Evolutionary conservation across 2,113 vertebrate genomes (phyloP).

Genomic region (Sprattus sprattus): DNA sequence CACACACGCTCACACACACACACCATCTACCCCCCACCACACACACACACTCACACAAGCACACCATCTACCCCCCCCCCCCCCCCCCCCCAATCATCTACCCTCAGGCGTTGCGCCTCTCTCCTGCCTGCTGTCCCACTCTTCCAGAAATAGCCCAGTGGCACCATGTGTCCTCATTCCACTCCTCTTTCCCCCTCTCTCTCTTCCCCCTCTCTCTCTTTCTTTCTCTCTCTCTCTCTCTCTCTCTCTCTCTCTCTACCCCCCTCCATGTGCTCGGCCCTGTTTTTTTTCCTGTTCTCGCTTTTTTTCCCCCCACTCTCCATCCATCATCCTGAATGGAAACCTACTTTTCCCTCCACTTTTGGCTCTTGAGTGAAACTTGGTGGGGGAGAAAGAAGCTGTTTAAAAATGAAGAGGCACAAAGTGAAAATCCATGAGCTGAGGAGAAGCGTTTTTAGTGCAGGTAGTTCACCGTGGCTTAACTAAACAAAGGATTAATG

Average conservation of each 20-base stretch:
- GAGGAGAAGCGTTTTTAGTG: background rate
- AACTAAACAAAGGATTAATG: background rate
- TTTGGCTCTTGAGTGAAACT: background rate
- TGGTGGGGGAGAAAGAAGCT: background rate
- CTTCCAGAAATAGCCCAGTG: constrained; percentile 24
- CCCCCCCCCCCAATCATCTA: background rate
- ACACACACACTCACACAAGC: no score
- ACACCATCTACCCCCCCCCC: no score
- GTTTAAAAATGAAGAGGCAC: background rate
- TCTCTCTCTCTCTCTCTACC: background rate
- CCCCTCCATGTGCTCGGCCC: background rate
- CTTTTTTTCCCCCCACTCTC: background rate
- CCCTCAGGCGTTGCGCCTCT: background rate
- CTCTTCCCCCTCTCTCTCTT: no score
- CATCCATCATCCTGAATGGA: constrained; percentile 16
- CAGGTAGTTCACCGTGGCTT: background rate
- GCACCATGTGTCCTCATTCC: constrained; percentile 22
- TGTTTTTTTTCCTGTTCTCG: background rate
- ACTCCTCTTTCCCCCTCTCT: background rate
- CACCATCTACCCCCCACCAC: no score
- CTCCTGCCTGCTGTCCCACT: background rate
- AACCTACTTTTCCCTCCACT: constrained; percentile 2
- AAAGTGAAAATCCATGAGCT: background rate
- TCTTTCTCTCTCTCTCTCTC: background rate
- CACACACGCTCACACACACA: background rate